Percentiles rank a stretch among this genome's conserved stretches.
These are phyloP conservation scores for Capitulum mitella DNA, from an alignment of 2,888 invertebrate species.

Conservation along the genomic window DNA sequence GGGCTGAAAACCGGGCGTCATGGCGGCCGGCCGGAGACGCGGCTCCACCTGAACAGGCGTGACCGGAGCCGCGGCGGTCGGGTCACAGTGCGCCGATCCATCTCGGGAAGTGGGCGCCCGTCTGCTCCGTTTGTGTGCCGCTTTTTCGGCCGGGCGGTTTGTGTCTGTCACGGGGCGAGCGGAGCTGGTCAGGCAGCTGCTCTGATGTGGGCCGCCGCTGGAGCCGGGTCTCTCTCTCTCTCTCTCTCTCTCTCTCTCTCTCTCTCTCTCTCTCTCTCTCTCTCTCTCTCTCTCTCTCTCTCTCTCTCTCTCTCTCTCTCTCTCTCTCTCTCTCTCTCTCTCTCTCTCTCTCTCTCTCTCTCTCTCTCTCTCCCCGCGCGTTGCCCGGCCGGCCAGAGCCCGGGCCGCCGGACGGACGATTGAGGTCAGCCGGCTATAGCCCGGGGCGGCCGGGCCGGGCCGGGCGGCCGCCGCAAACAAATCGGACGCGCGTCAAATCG, in stretches of 20 bases:
- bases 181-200: no score
- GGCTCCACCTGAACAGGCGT: no score
- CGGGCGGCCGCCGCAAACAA: background rate
- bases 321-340: background rate
- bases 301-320: background rate
- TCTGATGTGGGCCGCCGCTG: no score
- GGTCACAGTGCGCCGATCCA: no score
- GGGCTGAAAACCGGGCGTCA: no score
- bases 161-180: no score
- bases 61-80: no score
- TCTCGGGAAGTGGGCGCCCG: no score
- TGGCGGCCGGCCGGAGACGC: no score
- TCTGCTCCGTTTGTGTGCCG: no score
- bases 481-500: background rate
- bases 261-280: background rate
- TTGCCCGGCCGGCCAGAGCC: background rate
- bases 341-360: background rate
- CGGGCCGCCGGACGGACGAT: background rate
- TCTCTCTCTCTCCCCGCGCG: background rate
- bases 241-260: conserved; percentile 27
- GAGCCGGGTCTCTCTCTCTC: background rate
- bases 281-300: background rate
- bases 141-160: no score
- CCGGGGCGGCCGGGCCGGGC: background rate
- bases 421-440: background rate